Evolutionary conservation across 2,888 invertebrate genomes (phyloP).

Genomic region (Drosophila falleni): DNA sequence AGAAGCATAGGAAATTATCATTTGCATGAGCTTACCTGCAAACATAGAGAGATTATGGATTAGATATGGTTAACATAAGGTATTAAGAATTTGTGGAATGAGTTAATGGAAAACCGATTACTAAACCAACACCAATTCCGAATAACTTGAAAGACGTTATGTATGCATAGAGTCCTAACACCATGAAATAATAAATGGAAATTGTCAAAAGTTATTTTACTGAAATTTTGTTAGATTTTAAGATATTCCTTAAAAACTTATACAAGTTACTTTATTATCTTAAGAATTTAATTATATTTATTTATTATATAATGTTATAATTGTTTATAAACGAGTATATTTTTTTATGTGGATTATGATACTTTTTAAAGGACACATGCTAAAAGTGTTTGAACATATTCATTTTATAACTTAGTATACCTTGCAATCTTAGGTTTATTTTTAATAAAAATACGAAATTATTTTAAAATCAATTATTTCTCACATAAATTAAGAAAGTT

Average conservation of each 20-base stretch:
- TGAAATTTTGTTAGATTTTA: background rate
- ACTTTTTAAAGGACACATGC: background rate
- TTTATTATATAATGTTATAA: background rate
- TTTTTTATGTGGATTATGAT: background rate
- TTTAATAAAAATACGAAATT: too few relatives aligned
- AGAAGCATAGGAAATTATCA: background rate
- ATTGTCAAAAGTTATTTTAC: too few relatives aligned
- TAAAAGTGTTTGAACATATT: background rate
- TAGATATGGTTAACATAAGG: background rate
- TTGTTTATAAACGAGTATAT: background rate
- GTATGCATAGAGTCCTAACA: background rate
- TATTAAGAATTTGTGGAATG: background rate
- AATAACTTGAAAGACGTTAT: background rate
- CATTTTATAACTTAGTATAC: background rate
- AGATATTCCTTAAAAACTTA: background rate
- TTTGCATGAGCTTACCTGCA: constrained; percentile 44
- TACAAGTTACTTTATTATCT: background rate
- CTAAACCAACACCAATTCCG: constrained; percentile 21
- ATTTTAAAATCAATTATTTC: too few relatives aligned
- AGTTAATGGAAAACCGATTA: constrained; percentile 13
- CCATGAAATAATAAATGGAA: background rate
- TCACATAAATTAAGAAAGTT: too few relatives aligned
- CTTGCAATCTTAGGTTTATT: too few relatives aligned
- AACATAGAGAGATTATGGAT: constrained; percentile 27
- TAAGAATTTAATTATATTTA: too few relatives aligned